Conservation (phyloP, 2,113 vertebrate species). For the Urocitellus parryii region DNA sequence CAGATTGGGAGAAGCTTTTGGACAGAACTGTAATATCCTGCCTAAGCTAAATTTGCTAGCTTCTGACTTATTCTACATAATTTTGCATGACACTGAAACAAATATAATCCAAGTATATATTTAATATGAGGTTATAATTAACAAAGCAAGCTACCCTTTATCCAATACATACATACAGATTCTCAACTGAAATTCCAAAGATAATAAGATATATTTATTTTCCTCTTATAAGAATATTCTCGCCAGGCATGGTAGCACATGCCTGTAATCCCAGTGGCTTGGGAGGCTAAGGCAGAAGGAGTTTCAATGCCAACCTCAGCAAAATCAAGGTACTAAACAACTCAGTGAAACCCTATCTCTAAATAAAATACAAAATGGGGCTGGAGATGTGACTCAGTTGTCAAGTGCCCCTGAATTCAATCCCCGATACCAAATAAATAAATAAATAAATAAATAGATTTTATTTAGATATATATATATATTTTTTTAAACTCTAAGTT, state of each 20-base stretch:
- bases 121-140: slow-evolving; percentile 27
- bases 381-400: too few relatives aligned
- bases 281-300: too few relatives aligned
- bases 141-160: slow-evolving; percentile 20
- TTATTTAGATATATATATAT: too few relatives aligned
- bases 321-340: too few relatives aligned
- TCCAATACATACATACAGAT: background rate
- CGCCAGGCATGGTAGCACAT: too few relatives aligned
- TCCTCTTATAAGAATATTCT: background rate
- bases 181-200: background rate
- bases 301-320: too few relatives aligned
- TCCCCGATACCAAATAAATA: too few relatives aligned
- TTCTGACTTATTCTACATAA: slow-evolving; percentile 14
- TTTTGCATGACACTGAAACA: background rate
- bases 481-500: background rate
- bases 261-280: too few relatives aligned
- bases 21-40: background rate
- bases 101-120: slow-evolving; percentile 15
- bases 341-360: too few relatives aligned
- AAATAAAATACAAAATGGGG: too few relatives aligned
- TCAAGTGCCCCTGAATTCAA: too few relatives aligned
- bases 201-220: slow-evolving; percentile 8
- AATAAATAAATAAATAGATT: too few relatives aligned
- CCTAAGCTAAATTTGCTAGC: background rate
- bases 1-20: background rate